Evolutionary conservation across 2,797 vertebrate genomes (phyloP).

Genomic region (Ispidina lecontei): DNA sequence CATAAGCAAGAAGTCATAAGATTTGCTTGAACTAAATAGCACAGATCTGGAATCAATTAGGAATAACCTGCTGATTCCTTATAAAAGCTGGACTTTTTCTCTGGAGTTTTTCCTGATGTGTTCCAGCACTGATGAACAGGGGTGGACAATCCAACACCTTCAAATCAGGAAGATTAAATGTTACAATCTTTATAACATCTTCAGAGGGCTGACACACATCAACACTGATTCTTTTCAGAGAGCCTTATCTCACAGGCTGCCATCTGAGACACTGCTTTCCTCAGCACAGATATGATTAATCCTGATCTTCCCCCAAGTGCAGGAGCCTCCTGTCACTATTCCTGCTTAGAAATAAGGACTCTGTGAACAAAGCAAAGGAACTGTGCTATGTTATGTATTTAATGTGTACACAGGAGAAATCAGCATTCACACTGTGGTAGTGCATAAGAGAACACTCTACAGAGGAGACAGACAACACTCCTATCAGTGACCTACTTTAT

Average conservation of each 20-base stretch:
- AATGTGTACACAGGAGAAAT: neutral
- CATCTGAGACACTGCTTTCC: neutral
- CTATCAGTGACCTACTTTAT: constrained; percentile 28
- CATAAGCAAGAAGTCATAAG: neutral
- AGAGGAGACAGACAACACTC: neutral
- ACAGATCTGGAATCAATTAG: neutral
- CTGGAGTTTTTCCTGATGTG: neutral
- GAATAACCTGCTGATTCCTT: neutral
- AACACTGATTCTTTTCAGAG: neutral
- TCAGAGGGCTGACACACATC: neutral
- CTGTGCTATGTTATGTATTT: accelerated
- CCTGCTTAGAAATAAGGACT: neutral
- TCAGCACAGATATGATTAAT: neutral
- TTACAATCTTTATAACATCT: neutral
- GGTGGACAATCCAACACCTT: neutral
- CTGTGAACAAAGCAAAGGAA: neutral
- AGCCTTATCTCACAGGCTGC: neutral
- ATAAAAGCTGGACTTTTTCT: neutral
- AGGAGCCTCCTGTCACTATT: neutral
- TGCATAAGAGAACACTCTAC: neutral
- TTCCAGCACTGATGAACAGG: neutral
- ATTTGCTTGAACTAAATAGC: neutral
- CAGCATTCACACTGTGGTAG: neutral
- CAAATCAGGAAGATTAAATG: neutral
- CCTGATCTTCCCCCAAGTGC: neutral